Evolutionary conservation across 2,113 vertebrate genomes (phyloP).

Genomic region (Bubo blakistoni): DNA sequence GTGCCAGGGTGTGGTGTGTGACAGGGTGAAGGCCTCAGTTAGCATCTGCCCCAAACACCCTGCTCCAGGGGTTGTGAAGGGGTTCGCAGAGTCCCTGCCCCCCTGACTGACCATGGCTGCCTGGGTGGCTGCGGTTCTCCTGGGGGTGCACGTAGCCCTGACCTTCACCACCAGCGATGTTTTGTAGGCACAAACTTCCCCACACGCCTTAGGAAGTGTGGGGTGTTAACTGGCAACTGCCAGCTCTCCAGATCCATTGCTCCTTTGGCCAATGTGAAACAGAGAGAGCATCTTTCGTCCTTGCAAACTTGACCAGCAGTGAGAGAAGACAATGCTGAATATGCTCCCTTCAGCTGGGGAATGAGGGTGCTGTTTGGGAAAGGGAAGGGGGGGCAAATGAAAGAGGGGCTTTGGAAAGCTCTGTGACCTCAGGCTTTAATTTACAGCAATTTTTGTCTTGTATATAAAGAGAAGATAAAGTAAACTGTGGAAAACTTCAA

Average conservation of each 20-base stretch:
- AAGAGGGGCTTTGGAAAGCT: neutral
- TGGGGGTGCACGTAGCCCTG: rapidly evolving
- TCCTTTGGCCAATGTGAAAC: neutral
- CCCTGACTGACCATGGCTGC: rapidly evolving
- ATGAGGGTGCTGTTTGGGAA: neutral
- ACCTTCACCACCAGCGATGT: neutral
- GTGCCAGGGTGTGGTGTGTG: neutral
- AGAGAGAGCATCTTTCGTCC: neutral
- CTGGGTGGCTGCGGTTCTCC: neutral
- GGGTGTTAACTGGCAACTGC: neutral
- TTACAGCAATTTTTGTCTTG: neutral
- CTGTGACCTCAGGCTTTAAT: neutral
- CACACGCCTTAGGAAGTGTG: neutral
- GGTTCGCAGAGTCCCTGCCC: rapidly evolving
- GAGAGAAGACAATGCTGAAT: neutral
- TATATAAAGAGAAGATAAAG: neutral
- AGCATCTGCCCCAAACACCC: too few relatives aligned
- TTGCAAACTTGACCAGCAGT: neutral
- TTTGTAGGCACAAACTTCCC: neutral
- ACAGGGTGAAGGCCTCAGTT: rapidly evolving
- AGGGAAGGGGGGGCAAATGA: neutral
- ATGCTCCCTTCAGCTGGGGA: neutral
- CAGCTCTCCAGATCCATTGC: neutral
- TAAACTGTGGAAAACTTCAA: neutral
- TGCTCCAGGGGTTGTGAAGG: too few relatives aligned